phyloP scores from a whole-genome alignment of 2,113 vertebrate species.

The Rissa tridactyla region DNA sequence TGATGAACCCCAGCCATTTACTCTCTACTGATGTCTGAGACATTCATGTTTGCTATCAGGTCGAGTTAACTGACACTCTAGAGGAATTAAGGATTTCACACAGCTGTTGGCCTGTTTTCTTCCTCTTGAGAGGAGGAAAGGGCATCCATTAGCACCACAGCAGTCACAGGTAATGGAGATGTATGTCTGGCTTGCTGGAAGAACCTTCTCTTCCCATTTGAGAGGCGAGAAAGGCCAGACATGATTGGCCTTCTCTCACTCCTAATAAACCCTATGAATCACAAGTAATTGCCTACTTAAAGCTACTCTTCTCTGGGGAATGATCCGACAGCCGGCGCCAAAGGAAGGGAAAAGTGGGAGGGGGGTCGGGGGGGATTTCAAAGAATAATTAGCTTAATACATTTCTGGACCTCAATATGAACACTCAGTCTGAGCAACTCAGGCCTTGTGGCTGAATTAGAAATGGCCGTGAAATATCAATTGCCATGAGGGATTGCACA shows the following conservation, averaged over 20 bases:
- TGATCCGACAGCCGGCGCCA: not conserved
- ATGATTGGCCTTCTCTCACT: conserved; percentile 20
- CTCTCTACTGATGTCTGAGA: not conserved
- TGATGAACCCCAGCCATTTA: not conserved
- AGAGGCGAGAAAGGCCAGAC: conserved; percentile 13
- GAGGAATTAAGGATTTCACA: conserved; percentile 3
- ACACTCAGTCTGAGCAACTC: not conserved
- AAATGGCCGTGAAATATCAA: conserved; percentile 4
- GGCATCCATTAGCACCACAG: not conserved
- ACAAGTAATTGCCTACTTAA: conserved; percentile 65
- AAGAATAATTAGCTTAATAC: conserved; percentile 56
- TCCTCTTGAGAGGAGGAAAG: not conserved
- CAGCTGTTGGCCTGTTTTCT: not conserved
- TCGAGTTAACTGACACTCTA: not conserved
- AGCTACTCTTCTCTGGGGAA: conserved; percentile 40
- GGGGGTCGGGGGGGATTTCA: not conserved
- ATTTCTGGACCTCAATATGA: conserved; percentile 18
- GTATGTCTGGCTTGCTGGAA: not conserved
- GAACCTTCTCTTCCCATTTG: conserved; percentile 1
- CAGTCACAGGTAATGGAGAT: conserved; percentile 26
- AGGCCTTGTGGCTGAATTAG: not conserved
- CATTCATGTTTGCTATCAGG: not conserved
- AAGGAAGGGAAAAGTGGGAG: conserved; percentile 11
- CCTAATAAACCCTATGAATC: conserved; percentile 45
- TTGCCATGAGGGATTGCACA: not conserved